Percentiles rank a stretch among this genome's conserved stretches.
Conservation (phyloP, 2,113 vertebrate species). For the Ariopsis seemanni region DNA sequence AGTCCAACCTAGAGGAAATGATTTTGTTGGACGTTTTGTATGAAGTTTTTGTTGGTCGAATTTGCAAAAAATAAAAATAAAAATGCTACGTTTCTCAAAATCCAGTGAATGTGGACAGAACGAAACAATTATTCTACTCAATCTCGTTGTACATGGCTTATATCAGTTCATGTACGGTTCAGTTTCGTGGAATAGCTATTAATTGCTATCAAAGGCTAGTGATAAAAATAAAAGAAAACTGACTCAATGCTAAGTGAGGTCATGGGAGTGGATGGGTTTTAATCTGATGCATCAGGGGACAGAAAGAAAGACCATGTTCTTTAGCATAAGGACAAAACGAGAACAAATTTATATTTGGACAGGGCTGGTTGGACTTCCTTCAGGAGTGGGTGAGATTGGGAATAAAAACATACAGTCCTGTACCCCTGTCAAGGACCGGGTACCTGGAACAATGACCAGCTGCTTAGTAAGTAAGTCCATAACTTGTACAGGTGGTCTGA, state of each 20-base stretch:
- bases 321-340: not conserved
- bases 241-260: not conserved
- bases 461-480: not conserved
- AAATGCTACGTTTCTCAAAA: too few species aligned
- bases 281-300: not conserved
- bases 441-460: not conserved
- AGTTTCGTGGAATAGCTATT: too few species aligned
- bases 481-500: not conserved
- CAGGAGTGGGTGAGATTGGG: not conserved
- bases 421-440: too few species aligned
- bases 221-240: not conserved
- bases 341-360: not conserved
- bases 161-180: too few species aligned
- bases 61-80: too few species aligned
- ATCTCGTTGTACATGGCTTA: too few species aligned
- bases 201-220: not conserved
- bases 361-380: not conserved
- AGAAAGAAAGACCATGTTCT: not conserved
- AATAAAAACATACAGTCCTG: not conserved
- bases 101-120: too few species aligned
- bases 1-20: too few species aligned
- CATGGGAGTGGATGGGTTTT: not conserved
- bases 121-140: too few species aligned
- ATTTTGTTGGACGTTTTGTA: too few species aligned
- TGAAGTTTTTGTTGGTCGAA: too few species aligned